These are phyloP conservation scores for Mohoua ochrocephala DNA, from an alignment of 2,113 vertebrate genomes.

Conservation along the genomic window DNA sequence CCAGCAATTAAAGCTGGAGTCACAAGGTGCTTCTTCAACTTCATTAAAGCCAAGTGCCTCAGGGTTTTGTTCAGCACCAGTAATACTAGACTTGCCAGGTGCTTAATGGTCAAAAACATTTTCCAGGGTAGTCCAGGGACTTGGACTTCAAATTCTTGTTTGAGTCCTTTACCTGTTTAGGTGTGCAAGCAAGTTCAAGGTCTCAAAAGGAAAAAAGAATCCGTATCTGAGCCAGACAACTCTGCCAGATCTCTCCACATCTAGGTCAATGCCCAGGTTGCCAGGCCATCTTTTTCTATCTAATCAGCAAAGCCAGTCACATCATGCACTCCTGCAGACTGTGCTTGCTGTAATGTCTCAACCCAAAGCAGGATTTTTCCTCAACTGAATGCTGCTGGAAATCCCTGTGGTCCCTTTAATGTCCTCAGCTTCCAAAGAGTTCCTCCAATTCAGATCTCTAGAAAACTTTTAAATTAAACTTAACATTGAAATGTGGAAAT, in stretches of 20 bases:
- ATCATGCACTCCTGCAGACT: not conserved
- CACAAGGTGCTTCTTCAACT: not conserved
- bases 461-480: not conserved
- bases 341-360: fast-evolving
- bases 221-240: not conserved
- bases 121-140: not conserved
- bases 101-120: not conserved
- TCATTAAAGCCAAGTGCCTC: constrained; percentile 1
- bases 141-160: not conserved
- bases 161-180: not conserved
- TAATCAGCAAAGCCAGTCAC: not conserved
- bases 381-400: not conserved
- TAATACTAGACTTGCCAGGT: not conserved
- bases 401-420: not conserved
- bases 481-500: not conserved
- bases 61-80: not conserved
- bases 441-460: not conserved
- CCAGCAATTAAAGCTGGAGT: not conserved
- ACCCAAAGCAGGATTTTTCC: not conserved
- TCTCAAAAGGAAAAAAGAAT: not conserved
- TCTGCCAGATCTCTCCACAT: not conserved
- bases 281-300: not conserved
- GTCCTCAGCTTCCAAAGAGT: not conserved
- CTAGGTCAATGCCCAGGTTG: not conserved
- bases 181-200: not conserved